phyloP scores from a whole-genome alignment of 2,888 invertebrate species.

The Sipunculus nudus region DNA sequence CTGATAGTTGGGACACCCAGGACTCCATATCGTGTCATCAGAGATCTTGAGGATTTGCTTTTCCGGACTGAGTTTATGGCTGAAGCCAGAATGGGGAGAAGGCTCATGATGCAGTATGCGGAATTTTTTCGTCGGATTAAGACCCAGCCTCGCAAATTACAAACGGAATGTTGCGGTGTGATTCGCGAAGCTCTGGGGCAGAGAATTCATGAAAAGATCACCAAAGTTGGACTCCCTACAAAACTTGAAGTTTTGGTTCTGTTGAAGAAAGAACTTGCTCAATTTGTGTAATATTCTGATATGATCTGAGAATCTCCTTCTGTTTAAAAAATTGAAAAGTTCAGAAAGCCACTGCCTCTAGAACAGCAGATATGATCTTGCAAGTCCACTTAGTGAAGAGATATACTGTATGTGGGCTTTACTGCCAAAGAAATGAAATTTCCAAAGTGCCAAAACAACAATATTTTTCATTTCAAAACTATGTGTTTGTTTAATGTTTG shows the following conservation, averaged over 20 bases:
- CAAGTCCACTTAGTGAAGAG: no score
- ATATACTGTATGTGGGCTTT: no score
- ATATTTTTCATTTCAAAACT: no score
- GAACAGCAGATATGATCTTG: no score
- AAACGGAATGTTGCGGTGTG: slow-evolving; percentile 50
- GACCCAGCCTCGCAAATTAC: slow-evolving; percentile 47
- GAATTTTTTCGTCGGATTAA: slow-evolving; percentile 45
- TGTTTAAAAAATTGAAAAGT: no score
- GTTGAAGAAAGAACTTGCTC: slow-evolving; percentile 47
- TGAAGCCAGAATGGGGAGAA: slow-evolving; percentile 44
- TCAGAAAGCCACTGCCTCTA: no score
- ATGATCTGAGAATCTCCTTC: no score
- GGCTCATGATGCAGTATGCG: slow-evolving; percentile 46
- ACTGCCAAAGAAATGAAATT: no score
- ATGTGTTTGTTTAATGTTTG: no score
- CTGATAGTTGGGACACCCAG: slow-evolving; percentile 52
- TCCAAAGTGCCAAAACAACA: no score
- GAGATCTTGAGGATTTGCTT: slow-evolving; percentile 46
- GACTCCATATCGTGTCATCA: slow-evolving; percentile 47
- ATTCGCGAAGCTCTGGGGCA: slow-evolving; percentile 48
- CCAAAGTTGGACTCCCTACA: slow-evolving; percentile 48
- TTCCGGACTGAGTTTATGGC: slow-evolving; percentile 49
- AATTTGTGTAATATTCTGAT: no score
- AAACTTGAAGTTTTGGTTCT: slow-evolving; percentile 56
- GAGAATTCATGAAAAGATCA: slow-evolving; percentile 46